Evolutionary conservation across 2,113 vertebrate genomes (phyloP).

Genomic region (Dromas ardeola): DNA sequence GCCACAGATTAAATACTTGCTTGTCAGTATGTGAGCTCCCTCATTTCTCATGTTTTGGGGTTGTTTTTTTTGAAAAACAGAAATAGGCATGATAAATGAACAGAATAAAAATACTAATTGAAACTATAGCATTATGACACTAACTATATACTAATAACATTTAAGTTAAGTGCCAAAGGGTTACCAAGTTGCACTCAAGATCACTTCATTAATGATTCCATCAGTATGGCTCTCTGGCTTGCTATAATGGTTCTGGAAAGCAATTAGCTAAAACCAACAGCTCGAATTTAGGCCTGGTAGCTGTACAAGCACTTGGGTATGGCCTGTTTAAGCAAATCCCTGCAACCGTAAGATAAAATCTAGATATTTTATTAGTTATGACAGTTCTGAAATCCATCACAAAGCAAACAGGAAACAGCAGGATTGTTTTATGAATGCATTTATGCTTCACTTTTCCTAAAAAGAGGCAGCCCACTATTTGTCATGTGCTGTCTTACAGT

Average conservation of each 20-base stretch:
- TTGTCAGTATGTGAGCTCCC: neutral
- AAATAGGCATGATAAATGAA: neutral
- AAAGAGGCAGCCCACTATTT: neutral
- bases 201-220: neutral
- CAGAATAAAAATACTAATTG: neutral
- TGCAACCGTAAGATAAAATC: constrained; percentile 22
- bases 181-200: neutral
- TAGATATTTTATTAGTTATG: constrained; percentile 18
- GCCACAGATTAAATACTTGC: constrained; percentile 31
- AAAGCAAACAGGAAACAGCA: constrained; percentile 47
- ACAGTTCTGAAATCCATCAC: constrained; percentile 37
- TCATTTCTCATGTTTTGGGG: neutral
- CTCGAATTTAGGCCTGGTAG: neutral
- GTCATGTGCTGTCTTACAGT: neutral
- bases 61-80: neutral
- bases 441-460: constrained; percentile 35
- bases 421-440: constrained; percentile 10
- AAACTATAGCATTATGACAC: neutral
- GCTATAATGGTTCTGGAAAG: neutral
- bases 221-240: neutral
- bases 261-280: constrained; percentile 29
- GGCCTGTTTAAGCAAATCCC: constrained; percentile 18
- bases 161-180: neutral
- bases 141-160: neutral
- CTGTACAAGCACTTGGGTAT: neutral